phyloP scores from a whole-genome alignment of 2,113 vertebrate species.

The Nerophis ophidion region DNA sequence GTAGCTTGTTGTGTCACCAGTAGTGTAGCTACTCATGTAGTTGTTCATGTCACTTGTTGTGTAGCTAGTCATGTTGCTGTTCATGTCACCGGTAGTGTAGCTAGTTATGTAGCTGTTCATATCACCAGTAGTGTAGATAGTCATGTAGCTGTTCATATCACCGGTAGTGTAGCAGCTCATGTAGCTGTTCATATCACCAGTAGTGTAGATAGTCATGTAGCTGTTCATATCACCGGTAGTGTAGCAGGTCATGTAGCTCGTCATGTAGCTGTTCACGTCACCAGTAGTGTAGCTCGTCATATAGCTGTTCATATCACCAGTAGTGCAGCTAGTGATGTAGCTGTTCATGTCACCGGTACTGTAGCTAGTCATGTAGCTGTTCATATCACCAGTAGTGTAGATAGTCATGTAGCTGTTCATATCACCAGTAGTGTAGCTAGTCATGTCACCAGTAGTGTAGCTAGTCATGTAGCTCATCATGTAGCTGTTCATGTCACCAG shows the following conservation, averaged over 20 bases:
- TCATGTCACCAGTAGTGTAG: background rate
- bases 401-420: background rate
- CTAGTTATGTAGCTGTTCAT: background rate
- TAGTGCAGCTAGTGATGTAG: too few relatives aligned
- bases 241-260: background rate
- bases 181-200: too few relatives aligned
- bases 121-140: background rate
- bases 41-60: background rate
- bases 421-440: background rate
- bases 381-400: background rate
- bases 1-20: too few relatives aligned
- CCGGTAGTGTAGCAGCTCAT: background rate
- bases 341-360: background rate
- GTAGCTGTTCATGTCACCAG: background rate
- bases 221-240: background rate
- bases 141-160: background rate
- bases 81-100: background rate
- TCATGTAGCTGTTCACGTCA: background rate
- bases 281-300: background rate
- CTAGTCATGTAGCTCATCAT: background rate
- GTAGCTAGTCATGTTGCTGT: background rate
- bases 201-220: background rate
- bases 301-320: too few relatives aligned
- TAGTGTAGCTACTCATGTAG: background rate
- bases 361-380: background rate